Conservation (phyloP, 2,888 invertebrate genomes). For the Euphydryas editha region DNA sequence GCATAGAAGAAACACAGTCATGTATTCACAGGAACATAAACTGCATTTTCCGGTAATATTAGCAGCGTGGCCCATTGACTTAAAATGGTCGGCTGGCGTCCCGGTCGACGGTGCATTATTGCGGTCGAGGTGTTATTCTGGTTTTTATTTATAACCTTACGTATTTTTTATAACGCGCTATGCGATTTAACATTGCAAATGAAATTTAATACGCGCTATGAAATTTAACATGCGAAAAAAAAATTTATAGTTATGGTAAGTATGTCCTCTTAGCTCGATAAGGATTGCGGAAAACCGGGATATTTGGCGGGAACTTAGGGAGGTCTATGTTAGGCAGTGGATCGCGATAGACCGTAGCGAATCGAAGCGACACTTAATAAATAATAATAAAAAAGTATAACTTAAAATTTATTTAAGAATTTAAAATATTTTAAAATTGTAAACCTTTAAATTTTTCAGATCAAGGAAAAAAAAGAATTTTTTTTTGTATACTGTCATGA, state of each 20-base stretch:
- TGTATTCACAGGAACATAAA: slow-evolving; percentile 51
- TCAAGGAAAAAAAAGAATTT: background rate
- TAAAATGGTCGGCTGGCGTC: slow-evolving; percentile 54
- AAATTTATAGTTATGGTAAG: too few relatives aligned
- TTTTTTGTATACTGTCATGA: background rate
- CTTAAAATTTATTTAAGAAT: too few relatives aligned
- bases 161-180: background rate
- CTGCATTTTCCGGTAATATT: slow-evolving; percentile 72
- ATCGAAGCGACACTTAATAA: too few relatives aligned
- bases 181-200: background rate
- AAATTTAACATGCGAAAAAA: too few relatives aligned
- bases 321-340: too few relatives aligned
- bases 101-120: slow-evolving; percentile 45
- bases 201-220: background rate
- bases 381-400: too few relatives aligned
- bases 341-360: too few relatives aligned
- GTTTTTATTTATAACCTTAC: background rate
- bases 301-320: too few relatives aligned
- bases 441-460: too few relatives aligned
- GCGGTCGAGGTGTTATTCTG: slow-evolving; percentile 46
- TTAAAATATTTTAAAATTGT: too few relatives aligned
- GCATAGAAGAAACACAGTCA: slow-evolving; percentile 34
- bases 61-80: slow-evolving; percentile 63
- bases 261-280: too few relatives aligned
- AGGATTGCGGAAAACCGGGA: too few relatives aligned